phyloP scores from a whole-genome alignment of 2,888 invertebrate species.

The Apotomis betuletana region DNA sequence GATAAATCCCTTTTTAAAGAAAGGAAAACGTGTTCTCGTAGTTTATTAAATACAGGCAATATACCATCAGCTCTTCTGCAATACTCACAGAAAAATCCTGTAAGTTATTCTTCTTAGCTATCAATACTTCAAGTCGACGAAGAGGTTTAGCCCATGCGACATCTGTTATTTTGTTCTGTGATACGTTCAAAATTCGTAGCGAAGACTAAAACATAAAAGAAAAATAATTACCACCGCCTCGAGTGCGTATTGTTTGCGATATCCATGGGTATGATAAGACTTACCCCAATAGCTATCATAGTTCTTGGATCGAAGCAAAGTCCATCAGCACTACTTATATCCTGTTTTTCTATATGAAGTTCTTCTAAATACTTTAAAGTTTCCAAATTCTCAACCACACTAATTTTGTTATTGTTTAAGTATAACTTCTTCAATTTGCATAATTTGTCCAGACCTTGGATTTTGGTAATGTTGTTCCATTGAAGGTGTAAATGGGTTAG shows the following conservation, averaged over 20 bases:
- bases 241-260: neutral
- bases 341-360: conserved; percentile 87
- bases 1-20: no score
- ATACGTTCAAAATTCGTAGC: conserved; percentile 84
- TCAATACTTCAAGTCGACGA: conserved; percentile 78
- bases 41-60: neutral
- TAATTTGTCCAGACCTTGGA: conserved; percentile 86
- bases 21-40: no score
- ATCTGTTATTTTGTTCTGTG: conserved; percentile 84
- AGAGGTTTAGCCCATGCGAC: conserved; percentile 81
- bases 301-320: conserved; percentile 88
- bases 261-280: conserved; percentile 33
- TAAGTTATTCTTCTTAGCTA: conserved; percentile 84
- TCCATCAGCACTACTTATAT: conserved; percentile 78
- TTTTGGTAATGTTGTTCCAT: conserved; percentile 89
- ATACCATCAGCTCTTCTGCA: no score
- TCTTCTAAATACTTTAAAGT: conserved; percentile 84
- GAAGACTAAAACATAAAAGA: conserved; percentile 68
- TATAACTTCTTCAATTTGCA: conserved; percentile 90
- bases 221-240: neutral
- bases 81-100: conserved; percentile 74
- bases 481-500: conserved; percentile 88
- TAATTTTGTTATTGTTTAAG: conserved; percentile 86
- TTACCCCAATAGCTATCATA: conserved; percentile 83
- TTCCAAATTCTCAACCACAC: conserved; percentile 88